A percentile compares a stretch with the other conserved stretches of the same genome.
phyloP scores from a whole-genome alignment of 2,797 vertebrate species.

The Takifugu ocellatus region DNA sequence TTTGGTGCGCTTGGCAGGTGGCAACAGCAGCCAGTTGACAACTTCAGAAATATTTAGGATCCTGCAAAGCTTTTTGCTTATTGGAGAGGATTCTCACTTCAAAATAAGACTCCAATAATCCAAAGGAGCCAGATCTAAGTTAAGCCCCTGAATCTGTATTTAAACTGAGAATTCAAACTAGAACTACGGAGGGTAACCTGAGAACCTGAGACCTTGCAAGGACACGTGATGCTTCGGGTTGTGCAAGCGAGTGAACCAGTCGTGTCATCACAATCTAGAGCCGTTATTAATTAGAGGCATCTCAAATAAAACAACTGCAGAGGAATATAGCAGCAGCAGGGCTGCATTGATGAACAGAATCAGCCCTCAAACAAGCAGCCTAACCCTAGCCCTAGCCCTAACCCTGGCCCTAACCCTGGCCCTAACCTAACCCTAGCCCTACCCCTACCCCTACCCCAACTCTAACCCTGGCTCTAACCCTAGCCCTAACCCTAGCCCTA shows the following conservation, averaged over 20 bases:
- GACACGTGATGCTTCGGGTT: constrained; percentile 20
- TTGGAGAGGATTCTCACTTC: background rate
- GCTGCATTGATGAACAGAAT: no score
- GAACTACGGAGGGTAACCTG: constrained; percentile 27
- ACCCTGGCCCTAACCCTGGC: no score
- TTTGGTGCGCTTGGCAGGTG: constrained; percentile 62
- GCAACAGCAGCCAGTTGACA: constrained; percentile 48
- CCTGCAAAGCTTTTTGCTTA: background rate
- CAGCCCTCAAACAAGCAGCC: no score
- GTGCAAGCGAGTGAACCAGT: constrained; percentile 13
- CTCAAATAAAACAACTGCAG: no score
- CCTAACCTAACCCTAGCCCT: no score
- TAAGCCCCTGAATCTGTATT: background rate
- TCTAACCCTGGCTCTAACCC: no score
- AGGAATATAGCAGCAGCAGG: no score
- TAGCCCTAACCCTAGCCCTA: no score
- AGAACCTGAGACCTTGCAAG: background rate
- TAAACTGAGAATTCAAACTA: constrained; percentile 17
- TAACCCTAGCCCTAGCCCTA: no score
- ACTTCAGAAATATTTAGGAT: constrained; percentile 16
- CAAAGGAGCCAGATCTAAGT: background rate
- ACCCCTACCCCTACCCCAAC: no score
- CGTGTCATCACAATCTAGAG: background rate
- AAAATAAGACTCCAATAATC: background rate
- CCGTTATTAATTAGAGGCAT: background rate